Evolutionary conservation across 2,888 invertebrate genomes (phyloP).

Genomic region (Euproctis similis): DNA sequence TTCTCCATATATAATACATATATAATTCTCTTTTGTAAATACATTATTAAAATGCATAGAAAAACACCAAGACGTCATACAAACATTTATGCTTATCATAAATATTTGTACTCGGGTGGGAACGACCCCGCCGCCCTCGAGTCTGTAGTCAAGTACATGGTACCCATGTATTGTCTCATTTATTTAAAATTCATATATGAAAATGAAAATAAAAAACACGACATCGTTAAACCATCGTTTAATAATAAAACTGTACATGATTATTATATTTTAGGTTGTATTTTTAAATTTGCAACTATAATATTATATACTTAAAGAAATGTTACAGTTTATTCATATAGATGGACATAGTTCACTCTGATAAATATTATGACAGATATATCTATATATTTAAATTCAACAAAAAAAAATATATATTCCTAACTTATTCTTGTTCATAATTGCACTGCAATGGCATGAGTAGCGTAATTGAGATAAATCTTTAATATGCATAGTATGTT

Average conservation of each 20-base stretch:
- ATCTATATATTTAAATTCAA: conserved; percentile 41
- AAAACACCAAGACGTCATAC: no score
- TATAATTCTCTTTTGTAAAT: no score
- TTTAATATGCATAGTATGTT: conserved; percentile 24
- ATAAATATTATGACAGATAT: conserved; percentile 49
- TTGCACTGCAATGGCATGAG: conserved; percentile 63
- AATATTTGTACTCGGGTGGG: no score
- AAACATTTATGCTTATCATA: no score
- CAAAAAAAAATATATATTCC: conserved; percentile 41
- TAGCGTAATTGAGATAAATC: conserved; percentile 34
- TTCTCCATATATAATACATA: no score
- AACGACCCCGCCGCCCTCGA: no score
- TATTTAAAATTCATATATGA: no score
- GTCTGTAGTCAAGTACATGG: no score
- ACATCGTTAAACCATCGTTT: conserved; percentile 40
- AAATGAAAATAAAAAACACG: no score
- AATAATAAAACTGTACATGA: conserved; percentile 71
- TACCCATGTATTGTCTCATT: no score
- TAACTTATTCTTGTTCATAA: conserved; percentile 63
- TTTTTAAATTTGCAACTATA: conserved; percentile 39
- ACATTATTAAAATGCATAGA: no score
- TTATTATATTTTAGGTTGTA: conserved; percentile 51
- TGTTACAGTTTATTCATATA: conserved; percentile 52
- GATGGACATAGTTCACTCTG: conserved; percentile 62
- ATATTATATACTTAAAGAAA: conserved; percentile 52